phyloP scores from a whole-genome alignment of 2,113 vertebrate species.

The Uria lomvia region DNA sequence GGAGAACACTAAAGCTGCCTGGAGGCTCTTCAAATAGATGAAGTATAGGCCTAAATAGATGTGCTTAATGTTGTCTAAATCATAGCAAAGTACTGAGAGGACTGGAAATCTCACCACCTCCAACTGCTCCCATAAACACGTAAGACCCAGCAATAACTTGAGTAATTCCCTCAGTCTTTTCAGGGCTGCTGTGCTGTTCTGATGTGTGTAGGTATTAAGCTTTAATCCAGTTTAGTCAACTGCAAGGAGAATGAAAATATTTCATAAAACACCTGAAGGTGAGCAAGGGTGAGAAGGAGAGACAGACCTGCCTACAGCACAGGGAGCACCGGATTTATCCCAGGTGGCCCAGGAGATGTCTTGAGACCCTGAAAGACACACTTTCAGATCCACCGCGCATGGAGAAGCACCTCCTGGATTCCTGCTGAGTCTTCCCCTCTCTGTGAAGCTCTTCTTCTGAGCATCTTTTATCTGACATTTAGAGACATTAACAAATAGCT shows the following conservation, averaged over 20 bases:
- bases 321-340: not conserved
- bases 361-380: not conserved
- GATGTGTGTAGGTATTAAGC: not conserved
- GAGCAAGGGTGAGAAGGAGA: not conserved
- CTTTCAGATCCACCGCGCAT: accelerated
- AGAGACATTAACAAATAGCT: not conserved
- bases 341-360: not conserved
- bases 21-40: conserved; percentile 36
- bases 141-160: not conserved
- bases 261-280: not conserved
- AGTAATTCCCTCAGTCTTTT: conserved; percentile 36
- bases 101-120: conserved; percentile 40
- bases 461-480: not conserved
- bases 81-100: conserved; percentile 37
- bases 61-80: conserved; percentile 62
- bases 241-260: not conserved
- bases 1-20: conserved; percentile 57
- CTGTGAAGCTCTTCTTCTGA: not conserved
- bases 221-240: conserved; percentile 1
- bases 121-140: not conserved
- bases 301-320: not conserved
- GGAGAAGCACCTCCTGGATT: not conserved
- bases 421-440: not conserved
- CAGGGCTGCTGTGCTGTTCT: not conserved
- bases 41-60: conserved; percentile 46